These are phyloP conservation scores for Melanostoma mellinum DNA, from an alignment of 2,888 invertebrate genomes.

Conservation along the genomic window DNA sequence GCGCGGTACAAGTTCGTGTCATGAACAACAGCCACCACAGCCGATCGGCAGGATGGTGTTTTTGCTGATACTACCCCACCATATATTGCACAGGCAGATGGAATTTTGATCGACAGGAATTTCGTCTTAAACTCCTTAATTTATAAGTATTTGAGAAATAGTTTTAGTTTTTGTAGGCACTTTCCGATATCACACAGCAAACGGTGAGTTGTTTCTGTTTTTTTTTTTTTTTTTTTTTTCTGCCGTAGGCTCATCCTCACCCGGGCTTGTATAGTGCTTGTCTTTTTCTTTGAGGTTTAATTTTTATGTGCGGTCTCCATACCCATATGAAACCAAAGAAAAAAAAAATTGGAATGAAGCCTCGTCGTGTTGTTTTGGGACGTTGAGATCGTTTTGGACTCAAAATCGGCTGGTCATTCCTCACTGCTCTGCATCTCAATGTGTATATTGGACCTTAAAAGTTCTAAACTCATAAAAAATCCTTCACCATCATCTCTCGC, in stretches of 20 bases:
- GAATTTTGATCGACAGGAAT: constrained; percentile 83
- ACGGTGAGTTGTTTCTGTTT: constrained; percentile 36
- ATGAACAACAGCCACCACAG: constrained; percentile 34
- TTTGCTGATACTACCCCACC: constrained; percentile 53
- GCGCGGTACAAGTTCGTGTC: constrained; percentile 50
- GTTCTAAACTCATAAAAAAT: constrained; percentile 66
- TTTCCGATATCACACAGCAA: constrained; percentile 70
- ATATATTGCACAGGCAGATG: constrained; percentile 73
- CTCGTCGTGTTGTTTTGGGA: constrained; percentile 19
- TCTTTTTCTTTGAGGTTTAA: constrained; percentile 54
- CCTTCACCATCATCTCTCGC: constrained; percentile 51
- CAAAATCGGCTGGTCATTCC: constrained; percentile 44
- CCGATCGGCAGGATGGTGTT: constrained; percentile 36
- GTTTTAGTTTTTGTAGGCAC: constrained; percentile 77
- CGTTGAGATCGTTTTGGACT: constrained; percentile 36
- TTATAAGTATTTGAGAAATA: constrained; percentile 82
- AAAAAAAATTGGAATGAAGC: constrained; percentile 43
- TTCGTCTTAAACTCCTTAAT: constrained; percentile 82
- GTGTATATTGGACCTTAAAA: constrained; percentile 66
- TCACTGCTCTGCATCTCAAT: constrained; percentile 71
- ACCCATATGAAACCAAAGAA: constrained; percentile 52
- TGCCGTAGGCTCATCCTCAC: constrained; percentile 59
- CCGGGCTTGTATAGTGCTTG: constrained; percentile 38
- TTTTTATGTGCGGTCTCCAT: constrained; percentile 56
- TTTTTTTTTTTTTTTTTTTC: constrained; percentile 7